Base-by-base conservation (phyloP, 2,113 vertebrate genomes). In the Scalopus aquaticus region DNA sequence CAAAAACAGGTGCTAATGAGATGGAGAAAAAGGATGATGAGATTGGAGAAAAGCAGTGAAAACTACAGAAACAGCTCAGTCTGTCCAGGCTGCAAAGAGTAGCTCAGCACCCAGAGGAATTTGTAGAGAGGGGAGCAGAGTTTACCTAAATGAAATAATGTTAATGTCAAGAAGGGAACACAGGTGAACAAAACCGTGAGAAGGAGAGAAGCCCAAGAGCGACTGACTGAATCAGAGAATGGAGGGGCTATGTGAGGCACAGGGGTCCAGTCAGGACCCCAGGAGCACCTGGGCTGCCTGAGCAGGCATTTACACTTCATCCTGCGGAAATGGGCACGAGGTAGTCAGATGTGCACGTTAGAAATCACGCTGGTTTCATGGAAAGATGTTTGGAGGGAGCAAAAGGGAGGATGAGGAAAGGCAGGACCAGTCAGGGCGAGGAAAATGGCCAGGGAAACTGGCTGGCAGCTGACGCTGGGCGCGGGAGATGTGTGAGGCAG, bases 221-320 rank as follows among this genome's bases (percentile, higher is more conserved):
- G 6, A 9, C 16, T 83, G 62, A 42, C 12, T 70, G 60, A 49
- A 46, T 9, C 28, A 15, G 60, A 42, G 42, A 62, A 9, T 2
- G 28, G 62, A 46, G 62, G 8, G 20, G 22, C 30, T 3, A 0
- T 42, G 12, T 17, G 5, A 42, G 32, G 16, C 26, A 17, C 44
- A 10, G 13, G n/a, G 26, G 3, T 30, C 26, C 15, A 3, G 1
- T 35, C 49, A 28, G 42, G 22, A 30, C 4, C 39, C 82, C 28
- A 4, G 42, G 19, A 72, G 11, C 7, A 7, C 56, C 24, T 4
- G 19, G 9, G 32, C 39, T 32, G 22, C 42, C 2, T 10, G 0
- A 13, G 80, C 37, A n/a, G 11, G 35, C 60, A n/a, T 30, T 10
- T 51, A 37, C 30, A 30, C 17, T 76, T 72, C 26, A 42, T 32